A percentile compares a stretch with the other conserved stretches of the same genome.
These are phyloP conservation scores for Branchinecta lynchi DNA, from an alignment of 1,140 invertebrate genomes.

Conservation along the genomic window DNA sequence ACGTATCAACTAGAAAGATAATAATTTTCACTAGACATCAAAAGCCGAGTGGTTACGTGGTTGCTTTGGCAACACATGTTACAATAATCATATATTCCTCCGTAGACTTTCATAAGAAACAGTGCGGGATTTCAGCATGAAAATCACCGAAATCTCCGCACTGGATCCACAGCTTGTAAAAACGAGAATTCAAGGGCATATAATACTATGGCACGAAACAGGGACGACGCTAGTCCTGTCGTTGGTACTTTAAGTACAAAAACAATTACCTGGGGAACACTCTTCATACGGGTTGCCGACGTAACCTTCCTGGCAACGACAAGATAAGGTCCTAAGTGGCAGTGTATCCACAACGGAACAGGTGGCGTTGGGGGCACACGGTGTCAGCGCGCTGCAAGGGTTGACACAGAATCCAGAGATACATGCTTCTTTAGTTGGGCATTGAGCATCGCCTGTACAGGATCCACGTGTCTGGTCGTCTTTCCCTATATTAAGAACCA, in stretches of 20 bases:
- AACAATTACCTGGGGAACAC: slow-evolving; percentile 50
- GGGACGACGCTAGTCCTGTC: too few species aligned
- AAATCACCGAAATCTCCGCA: too few species aligned
- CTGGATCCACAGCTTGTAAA: too few species aligned
- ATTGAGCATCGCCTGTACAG: slow-evolving; percentile 61
- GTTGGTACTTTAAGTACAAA: too few species aligned
- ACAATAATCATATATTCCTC: too few species aligned
- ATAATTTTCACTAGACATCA: neutral
- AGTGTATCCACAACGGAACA: slow-evolving; percentile 67
- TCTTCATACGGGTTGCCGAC: slow-evolving; percentile 65
- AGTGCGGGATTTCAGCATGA: too few species aligned
- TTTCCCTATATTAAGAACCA: slow-evolving; percentile 36
- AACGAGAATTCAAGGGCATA: too few species aligned
- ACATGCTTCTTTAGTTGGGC: slow-evolving; percentile 65
- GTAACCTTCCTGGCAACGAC: slow-evolving; percentile 60
- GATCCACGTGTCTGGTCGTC: slow-evolving; percentile 42
- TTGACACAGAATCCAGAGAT: slow-evolving; percentile 58
- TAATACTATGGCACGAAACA: too few species aligned
- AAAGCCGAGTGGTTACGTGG: too few species aligned
- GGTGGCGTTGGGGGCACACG: slow-evolving; percentile 59
- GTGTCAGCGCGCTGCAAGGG: slow-evolving; percentile 57
- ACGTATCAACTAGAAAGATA: slow-evolving; percentile 27
- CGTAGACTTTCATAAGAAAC: too few species aligned
- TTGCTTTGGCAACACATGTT: too few species aligned
- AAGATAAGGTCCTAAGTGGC: slow-evolving; percentile 70